Base-by-base conservation (phyloP, 2,797 vertebrate species). In the Acridotheres tristis region DNA sequence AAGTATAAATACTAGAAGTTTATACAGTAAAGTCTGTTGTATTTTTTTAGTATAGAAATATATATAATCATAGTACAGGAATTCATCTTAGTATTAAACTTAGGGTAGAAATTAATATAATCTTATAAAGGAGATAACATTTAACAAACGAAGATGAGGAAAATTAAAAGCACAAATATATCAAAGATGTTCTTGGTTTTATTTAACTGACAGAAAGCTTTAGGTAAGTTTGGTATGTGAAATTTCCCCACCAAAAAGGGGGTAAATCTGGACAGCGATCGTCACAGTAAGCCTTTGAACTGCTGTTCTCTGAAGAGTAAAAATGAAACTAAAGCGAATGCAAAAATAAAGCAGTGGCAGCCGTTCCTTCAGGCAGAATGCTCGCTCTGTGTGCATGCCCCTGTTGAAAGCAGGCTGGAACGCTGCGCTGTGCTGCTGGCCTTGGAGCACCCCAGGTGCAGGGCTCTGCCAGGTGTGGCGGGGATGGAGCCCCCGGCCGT, bases 141-240 rank as follows among this genome's bases (percentile, higher is more conserved):
- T 62, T 48, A 62, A 48, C 20, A 81, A 77, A 42, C 32, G 13
- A 72, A 34, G n/a, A 26, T 19, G 18, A 86, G 17, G 26, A 85
- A 32, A 36, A 75, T 82, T 85, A 92, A 59, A 93, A 95, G 61
- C 55, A 74, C 21, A 48, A 45, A 88, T 48, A 66, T 62, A 23
- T 82, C 65, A 92, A 69, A 89, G n/a, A 57, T 77, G 16, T 87
- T 94, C 42, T 40, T 30, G 67, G 50, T 91, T 95, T 86, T 67
- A 76, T 85, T 91, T 53, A 93, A 74, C 73, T 92, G 88, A 40
- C 58, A 86, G 83, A 85, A 86, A 76, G 53, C 83, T 91, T 90
- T 76, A 61, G 92, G 30, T 73, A 72, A 93, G 26, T 90, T 93
- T 50, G 38, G 23, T 69, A 36, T 47, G 21, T 84, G 72, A 45